These are phyloP conservation scores for Marronus borbonicus DNA, from an alignment of 2,888 invertebrate species.

Conservation along the genomic window DNA sequence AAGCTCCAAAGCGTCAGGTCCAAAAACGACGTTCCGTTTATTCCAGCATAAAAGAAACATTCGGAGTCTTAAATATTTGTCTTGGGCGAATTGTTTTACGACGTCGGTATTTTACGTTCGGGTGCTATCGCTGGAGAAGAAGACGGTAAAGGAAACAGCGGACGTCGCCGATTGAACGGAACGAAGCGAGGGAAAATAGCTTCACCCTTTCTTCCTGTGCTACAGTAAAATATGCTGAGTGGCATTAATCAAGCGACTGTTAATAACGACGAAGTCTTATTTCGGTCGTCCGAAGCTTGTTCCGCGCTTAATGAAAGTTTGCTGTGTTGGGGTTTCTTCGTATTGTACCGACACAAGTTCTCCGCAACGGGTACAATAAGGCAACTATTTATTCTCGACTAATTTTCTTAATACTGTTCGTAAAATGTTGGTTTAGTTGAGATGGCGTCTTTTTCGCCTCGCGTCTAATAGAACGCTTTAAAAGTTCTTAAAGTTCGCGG, in stretches of 20 bases:
- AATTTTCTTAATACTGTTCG: conserved; percentile 17
- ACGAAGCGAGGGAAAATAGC: neutral
- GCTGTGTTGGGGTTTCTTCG: conserved; percentile 28
- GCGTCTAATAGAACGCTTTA: neutral
- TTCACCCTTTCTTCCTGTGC: neutral
- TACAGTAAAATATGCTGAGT: conserved; percentile 26
- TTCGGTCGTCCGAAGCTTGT: conserved; percentile 12
- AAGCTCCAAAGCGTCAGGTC: conserved; percentile 1
- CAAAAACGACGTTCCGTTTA: conserved; percentile 41
- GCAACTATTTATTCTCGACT: conserved; percentile 14
- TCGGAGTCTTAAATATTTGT: conserved; percentile 39
- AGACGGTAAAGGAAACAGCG: neutral
- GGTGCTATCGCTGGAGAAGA: neutral
- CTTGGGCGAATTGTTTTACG: conserved; percentile 46
- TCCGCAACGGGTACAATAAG: neutral
- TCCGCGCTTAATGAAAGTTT: conserved; percentile 22
- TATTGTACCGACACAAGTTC: conserved; percentile 11
- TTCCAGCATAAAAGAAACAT: conserved; percentile 45
- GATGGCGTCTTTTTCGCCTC: neutral
- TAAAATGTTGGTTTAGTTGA: conserved; percentile 6
- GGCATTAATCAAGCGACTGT: conserved; percentile 42
- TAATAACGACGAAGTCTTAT: conserved; percentile 39
- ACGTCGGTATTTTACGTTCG: neutral
- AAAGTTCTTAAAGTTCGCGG: neutral
- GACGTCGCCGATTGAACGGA: neutral